Evolutionary conservation across 2,888 invertebrate species (phyloP).

Genomic region (Sarcophaga carnaria): DNA sequence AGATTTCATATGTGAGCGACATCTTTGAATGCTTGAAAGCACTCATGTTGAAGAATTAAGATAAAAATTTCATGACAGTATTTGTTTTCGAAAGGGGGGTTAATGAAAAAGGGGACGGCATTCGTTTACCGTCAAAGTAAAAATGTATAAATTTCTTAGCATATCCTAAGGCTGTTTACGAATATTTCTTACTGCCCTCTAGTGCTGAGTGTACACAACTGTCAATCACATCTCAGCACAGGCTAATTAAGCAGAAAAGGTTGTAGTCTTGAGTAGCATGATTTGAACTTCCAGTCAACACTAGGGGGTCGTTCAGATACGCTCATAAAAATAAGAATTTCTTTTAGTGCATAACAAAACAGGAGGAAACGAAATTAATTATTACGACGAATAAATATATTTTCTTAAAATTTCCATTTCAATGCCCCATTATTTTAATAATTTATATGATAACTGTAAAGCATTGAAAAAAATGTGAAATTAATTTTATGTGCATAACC

Average conservation of each 20-base stretch:
- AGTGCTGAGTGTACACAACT: not conserved
- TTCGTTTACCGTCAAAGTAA: not conserved
- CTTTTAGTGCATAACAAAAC: not conserved
- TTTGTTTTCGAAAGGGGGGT: too few relatives aligned
- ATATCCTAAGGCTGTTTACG: conserved; percentile 20
- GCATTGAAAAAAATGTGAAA: too few relatives aligned
- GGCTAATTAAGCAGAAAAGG: conserved; percentile 35
- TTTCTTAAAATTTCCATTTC: too few relatives aligned
- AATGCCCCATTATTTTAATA: not conserved
- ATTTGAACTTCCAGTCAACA: not conserved
- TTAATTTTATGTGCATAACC: too few relatives aligned
- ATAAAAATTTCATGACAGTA: conserved; percentile 28
- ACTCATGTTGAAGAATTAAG: conserved; percentile 64
- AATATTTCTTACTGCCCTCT: conserved; percentile 24
- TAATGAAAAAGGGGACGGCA: too few relatives aligned
- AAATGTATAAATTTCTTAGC: not conserved
- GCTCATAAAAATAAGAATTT: conserved; percentile 11
- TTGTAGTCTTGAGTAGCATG: conserved; percentile 46
- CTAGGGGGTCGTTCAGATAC: not conserved
- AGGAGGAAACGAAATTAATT: too few relatives aligned
- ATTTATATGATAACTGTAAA: too few relatives aligned
- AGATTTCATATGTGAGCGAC: not conserved
- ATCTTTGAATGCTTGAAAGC: conserved; percentile 31
- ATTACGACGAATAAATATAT: too few relatives aligned
- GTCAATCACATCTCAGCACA: conserved; percentile 30